These are phyloP conservation scores for Aphidoletes aphidimyza DNA, from an alignment of 2,888 invertebrate genomes.

Conservation along the genomic window DNA sequence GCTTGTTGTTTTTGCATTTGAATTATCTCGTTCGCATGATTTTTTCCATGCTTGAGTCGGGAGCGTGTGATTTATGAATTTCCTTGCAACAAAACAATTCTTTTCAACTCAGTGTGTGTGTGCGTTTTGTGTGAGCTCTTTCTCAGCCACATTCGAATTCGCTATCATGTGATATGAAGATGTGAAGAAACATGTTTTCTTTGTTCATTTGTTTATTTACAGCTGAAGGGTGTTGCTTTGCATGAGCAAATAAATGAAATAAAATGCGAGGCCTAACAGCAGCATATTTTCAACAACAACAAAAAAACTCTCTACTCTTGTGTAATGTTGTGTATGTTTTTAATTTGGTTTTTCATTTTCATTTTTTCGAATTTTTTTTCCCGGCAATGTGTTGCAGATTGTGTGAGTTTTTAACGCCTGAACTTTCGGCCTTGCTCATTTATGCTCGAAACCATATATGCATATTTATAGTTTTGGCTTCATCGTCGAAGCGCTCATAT, in stretches of 20 bases:
- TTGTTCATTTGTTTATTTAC: constrained; percentile 39
- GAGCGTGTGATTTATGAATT: constrained; percentile 33
- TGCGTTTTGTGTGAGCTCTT: background rate
- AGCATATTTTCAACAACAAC: too few relatives aligned
- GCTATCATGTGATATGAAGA: background rate
- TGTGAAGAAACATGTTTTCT: constrained; percentile 44
- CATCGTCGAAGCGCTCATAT: background rate
- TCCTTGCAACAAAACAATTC: constrained; percentile 14
- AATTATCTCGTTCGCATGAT: constrained; percentile 25
- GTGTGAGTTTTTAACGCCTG: background rate
- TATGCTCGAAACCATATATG: background rate
- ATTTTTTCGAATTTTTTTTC: too few relatives aligned
- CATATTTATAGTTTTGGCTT: background rate
- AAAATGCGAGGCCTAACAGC: background rate
- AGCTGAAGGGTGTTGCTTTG: constrained; percentile 12
- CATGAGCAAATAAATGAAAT: constrained; percentile 16
- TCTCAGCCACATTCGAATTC: constrained; percentile 7
- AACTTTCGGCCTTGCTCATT: background rate
- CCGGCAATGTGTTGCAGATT: constrained; percentile 46
- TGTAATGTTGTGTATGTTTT: background rate
- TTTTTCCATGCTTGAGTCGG: background rate
- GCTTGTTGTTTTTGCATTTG: background rate
- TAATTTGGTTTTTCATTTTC: background rate
- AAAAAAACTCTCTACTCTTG: background rate
- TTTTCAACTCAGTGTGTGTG: background rate